These are phyloP conservation scores for Lepisosteus oculatus DNA, from an alignment of 2,113 vertebrate genomes.

Conservation along the genomic window DNA sequence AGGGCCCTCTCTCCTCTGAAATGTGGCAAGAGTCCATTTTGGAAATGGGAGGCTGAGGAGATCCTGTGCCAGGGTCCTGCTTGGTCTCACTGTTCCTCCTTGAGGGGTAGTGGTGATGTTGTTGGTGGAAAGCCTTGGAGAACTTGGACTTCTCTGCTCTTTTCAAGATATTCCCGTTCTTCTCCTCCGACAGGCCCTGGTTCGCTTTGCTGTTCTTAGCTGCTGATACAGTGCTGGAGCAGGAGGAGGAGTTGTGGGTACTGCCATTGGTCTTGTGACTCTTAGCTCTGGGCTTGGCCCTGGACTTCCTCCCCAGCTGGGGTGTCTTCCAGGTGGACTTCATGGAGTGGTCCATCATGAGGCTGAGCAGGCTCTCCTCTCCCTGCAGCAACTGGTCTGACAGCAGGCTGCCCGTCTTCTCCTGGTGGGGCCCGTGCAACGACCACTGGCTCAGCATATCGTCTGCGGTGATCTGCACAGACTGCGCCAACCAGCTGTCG, in stretches of 20 bases:
- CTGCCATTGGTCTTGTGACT: constrained; percentile 52
- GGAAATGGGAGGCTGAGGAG: constrained; percentile 68
- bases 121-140: constrained; percentile 35
- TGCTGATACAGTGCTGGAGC: constrained; percentile 23
- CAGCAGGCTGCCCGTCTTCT: constrained; percentile 78
- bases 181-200: constrained; percentile 25
- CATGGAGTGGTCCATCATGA: constrained; percentile 93
- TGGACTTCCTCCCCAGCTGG: constrained; percentile 76
- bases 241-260: constrained; percentile 16
- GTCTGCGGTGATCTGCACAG: constrained; percentile 89
- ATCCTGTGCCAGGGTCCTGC: constrained; percentile 45
- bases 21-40: constrained; percentile 75
- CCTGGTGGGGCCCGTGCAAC: constrained; percentile 74
- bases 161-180: constrained; percentile 24
- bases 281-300: constrained; percentile 67
- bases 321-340: constrained; percentile 81
- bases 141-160: constrained; percentile 43
- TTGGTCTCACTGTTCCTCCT: constrained; percentile 43
- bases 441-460: constrained; percentile 95
- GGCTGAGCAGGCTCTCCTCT: constrained; percentile 88
- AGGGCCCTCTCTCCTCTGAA: constrained; percentile 48
- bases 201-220: constrained; percentile 36
- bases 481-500: constrained; percentile 93
- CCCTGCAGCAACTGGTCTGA: constrained; percentile 91
- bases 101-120: constrained; percentile 45